A percentile compares a stretch with the other conserved stretches of the same genome.
phyloP scores from a whole-genome alignment of 2,113 vertebrate species.

The Polypterus senegalus region DNA sequence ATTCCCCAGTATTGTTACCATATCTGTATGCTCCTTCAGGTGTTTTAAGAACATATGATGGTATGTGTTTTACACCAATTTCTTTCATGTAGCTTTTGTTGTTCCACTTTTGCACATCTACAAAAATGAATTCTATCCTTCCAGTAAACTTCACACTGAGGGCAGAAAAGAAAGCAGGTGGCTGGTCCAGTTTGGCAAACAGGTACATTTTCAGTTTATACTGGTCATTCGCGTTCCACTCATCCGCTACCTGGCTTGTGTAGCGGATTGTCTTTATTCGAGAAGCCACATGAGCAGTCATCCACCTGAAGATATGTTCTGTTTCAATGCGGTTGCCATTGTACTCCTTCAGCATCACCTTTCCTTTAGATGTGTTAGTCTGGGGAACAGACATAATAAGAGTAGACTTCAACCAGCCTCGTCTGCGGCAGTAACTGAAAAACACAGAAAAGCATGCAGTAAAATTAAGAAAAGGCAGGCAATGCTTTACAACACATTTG shows the following conservation, averaged over 20 bases:
- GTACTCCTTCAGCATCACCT: conserved; percentile 93
- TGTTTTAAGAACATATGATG: conserved; percentile 86
- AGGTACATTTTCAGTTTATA: conserved; percentile 85
- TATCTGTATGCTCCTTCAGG: conserved; percentile 91
- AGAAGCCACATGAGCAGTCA: conserved; percentile 81
- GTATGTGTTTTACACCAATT: conserved; percentile 67
- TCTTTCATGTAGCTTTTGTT: conserved; percentile 70
- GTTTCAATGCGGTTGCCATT: conserved; percentile 62
- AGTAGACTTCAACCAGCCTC: conserved; percentile 86
- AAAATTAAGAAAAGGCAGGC: too few species aligned
- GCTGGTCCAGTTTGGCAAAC: conserved; percentile 79
- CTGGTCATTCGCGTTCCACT: conserved; percentile 72
- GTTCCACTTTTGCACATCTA: conserved; percentile 79
- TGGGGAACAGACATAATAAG: conserved; percentile 95
- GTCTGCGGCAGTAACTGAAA: conserved; percentile 75
- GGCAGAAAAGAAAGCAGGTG: conserved; percentile 86
- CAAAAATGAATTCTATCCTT: conserved; percentile 93
- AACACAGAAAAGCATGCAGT: not conserved
- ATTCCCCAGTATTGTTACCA: conserved; percentile 84
- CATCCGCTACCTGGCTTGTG: conserved; percentile 64
- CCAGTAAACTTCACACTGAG: conserved; percentile 95
- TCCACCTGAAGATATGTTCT: conserved; percentile 93
- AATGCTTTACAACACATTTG: too few species aligned
- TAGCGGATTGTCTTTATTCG: conserved; percentile 78
- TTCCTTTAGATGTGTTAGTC: conserved; percentile 89